Evolutionary conservation across 2,113 vertebrate species (phyloP).

Genomic region (Greenwoodochromis staneri): DNA sequence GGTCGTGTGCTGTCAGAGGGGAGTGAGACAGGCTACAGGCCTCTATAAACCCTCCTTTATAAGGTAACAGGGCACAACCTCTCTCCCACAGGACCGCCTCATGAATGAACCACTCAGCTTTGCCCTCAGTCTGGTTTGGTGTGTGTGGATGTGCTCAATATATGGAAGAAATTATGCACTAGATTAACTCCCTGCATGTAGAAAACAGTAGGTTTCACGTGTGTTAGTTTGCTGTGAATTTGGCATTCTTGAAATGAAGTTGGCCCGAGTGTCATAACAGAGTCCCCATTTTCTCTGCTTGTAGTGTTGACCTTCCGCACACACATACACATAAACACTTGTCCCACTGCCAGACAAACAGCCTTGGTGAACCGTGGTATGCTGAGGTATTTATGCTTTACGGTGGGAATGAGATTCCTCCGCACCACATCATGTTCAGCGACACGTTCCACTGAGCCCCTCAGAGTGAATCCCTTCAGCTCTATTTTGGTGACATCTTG

Average conservation of each 20-base stretch:
- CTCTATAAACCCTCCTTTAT: slow-evolving; percentile 63
- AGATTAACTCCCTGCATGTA: background rate
- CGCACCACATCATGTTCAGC: slow-evolving; percentile 14
- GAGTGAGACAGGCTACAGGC: slow-evolving; percentile 39
- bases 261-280: background rate
- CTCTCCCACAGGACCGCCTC: slow-evolving; percentile 50
- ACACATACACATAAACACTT: background rate
- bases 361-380: slow-evolving; percentile 26
- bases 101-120: slow-evolving; percentile 63
- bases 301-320: background rate
- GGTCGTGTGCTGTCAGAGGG: slow-evolving; percentile 10
- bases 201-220: background rate
- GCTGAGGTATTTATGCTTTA: slow-evolving; percentile 48
- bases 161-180: background rate
- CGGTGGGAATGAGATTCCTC: slow-evolving; percentile 41
- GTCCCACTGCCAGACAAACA: slow-evolving; percentile 35
- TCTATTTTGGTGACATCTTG: background rate
- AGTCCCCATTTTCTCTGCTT: background rate
- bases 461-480: slow-evolving; percentile 20
- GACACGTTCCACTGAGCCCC: slow-evolving; percentile 18
- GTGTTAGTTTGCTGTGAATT: background rate
- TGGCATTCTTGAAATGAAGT: background rate
- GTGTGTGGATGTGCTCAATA: slow-evolving; percentile 1
- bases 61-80: slow-evolving; percentile 44
- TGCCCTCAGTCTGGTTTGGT: background rate